Evolutionary conservation across 2,888 invertebrate genomes (phyloP).

Genomic region (Andrena minutula): DNA sequence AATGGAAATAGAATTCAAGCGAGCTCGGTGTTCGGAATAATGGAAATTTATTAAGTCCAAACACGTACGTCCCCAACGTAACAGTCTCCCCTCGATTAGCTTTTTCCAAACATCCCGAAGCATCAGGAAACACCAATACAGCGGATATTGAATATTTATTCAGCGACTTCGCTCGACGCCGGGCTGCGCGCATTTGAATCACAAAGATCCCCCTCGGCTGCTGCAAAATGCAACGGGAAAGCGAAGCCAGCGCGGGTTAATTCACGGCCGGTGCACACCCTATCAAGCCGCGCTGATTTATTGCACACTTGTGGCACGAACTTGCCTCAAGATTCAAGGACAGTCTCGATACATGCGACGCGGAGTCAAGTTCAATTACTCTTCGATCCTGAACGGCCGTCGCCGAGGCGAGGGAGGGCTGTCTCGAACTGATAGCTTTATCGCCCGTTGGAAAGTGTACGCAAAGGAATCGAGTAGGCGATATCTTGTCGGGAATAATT

Average conservation of each 20-base stretch:
- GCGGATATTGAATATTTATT: conserved; percentile 20
- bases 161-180: neutral
- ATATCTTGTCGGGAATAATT: conserved; percentile 28
- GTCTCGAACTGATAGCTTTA: conserved; percentile 27
- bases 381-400: conserved; percentile 39
- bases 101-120: neutral
- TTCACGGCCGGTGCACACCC: conserved; percentile 34
- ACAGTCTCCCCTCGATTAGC: neutral
- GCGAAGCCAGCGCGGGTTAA: conserved; percentile 15
- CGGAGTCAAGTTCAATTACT: conserved; percentile 55
- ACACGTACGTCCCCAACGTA: neutral
- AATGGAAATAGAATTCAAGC: neutral
- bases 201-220: neutral
- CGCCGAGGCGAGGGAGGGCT: neutral
- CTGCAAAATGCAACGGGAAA: neutral
- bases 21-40: neutral
- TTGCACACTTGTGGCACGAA: conserved; percentile 38
- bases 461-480: neutral
- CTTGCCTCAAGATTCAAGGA: conserved; percentile 41
- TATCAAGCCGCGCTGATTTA: conserved; percentile 46
- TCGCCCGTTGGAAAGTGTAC: conserved; percentile 3
- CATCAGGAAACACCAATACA: neutral
- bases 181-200: neutral
- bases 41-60: neutral
- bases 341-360: conserved; percentile 23